phyloP scores from a whole-genome alignment of 53 echinoderm and acorn worm genomes.

The Luidia sarsii region DNA sequence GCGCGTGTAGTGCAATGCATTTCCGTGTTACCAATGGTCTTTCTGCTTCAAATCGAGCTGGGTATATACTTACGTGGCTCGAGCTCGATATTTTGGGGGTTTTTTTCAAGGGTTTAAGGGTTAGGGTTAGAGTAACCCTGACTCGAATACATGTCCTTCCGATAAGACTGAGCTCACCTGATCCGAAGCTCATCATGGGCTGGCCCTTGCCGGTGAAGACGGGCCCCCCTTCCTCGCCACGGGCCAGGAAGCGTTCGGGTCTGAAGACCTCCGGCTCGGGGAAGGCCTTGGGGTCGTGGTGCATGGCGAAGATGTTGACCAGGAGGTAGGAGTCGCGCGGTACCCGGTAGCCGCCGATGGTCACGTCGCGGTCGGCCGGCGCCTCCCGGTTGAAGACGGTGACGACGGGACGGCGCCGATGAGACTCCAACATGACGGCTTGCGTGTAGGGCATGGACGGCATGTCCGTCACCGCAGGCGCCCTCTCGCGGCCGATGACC shows the following conservation, averaged over 20 bases:
- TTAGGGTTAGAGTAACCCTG: no score
- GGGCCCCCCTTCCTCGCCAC: not conserved
- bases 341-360: not conserved
- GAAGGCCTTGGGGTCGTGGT: constrained; percentile 31
- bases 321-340: not conserved
- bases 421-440: not conserved
- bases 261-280: constrained; percentile 18
- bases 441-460: constrained; percentile 1
- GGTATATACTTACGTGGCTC: no score
- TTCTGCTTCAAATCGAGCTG: no score
- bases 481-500: not conserved
- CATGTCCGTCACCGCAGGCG: not conserved
- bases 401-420: not conserved
- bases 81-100: no score
- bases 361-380: not conserved
- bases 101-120: no score
- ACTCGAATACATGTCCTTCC: no score
- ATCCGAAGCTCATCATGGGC: constrained; percentile 1
- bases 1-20: no score
- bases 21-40: no score
- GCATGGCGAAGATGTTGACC: constrained; percentile 12
- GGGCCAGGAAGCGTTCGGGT: constrained; percentile 14
- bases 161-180: no score
- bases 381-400: not conserved
- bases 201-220: not conserved